phyloP scores from a whole-genome alignment of 2,888 invertebrate species.

The Prosopocoilus inquinatus region DNA sequence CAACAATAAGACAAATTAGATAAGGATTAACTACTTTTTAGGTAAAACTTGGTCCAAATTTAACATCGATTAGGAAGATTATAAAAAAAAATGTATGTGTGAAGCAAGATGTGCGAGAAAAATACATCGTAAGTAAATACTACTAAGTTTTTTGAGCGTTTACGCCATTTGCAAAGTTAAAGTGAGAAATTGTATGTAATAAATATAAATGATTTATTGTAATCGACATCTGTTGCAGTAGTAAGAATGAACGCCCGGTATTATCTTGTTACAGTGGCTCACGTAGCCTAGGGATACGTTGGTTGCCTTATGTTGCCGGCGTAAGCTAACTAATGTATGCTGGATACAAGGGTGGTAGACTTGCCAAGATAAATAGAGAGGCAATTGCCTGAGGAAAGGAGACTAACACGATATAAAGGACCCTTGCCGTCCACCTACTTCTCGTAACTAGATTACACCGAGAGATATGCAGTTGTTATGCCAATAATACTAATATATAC shows the following conservation, averaged over 20 bases:
- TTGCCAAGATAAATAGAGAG: conserved; percentile 51
- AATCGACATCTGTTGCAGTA: conserved; percentile 8
- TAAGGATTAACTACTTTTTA: too few relatives aligned
- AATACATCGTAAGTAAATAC: too few relatives aligned
- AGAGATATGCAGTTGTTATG: conserved; percentile 17
- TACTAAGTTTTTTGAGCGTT: too few relatives aligned
- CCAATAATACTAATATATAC: too few relatives aligned
- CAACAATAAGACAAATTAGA: too few relatives aligned
- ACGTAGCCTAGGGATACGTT: conserved; percentile 41
- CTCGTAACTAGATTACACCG: conserved; percentile 46
- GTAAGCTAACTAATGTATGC: conserved; percentile 45
- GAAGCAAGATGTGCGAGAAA: too few relatives aligned
- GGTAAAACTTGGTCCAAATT: too few relatives aligned
- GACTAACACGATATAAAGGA: conserved; percentile 50
- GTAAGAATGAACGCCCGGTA: conserved; percentile 26
- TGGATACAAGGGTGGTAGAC: conserved; percentile 40
- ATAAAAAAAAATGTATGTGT: too few relatives aligned
- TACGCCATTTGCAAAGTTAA: too few relatives aligned
- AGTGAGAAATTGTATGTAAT: too few relatives aligned
- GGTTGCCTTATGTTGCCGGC: conserved; percentile 46
- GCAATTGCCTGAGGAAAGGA: conserved; percentile 46
- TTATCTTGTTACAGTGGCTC: conserved; percentile 46
- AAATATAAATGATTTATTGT: too few relatives aligned
- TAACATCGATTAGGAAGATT: too few relatives aligned
- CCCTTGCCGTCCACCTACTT: conserved; percentile 38